Conservation (phyloP, 1,140 invertebrate species). For the Pectinophora gossypiella region DNA sequence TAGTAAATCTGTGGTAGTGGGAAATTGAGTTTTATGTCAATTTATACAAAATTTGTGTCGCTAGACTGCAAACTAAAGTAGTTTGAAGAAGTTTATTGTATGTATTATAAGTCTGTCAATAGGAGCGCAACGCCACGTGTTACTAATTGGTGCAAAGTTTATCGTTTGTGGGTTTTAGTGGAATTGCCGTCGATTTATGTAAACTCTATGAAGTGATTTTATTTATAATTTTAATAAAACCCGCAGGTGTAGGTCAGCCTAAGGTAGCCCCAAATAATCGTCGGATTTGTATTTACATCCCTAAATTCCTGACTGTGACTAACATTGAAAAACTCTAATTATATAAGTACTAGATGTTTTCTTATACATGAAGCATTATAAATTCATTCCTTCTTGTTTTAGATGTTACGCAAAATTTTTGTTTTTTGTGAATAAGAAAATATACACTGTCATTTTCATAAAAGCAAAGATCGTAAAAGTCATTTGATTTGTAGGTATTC, state of each 20-base stretch:
- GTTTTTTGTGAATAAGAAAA: constrained; percentile 10
- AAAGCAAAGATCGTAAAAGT: constrained; percentile 2
- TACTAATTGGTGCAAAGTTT: too few relatives aligned
- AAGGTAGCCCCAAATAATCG: neutral
- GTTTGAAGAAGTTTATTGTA: too few relatives aligned
- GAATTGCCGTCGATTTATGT: too few relatives aligned
- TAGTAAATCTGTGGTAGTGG: neutral
- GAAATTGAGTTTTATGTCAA: neutral
- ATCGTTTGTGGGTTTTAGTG: too few relatives aligned
- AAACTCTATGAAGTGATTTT: too few relatives aligned
- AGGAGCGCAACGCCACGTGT: too few relatives aligned
- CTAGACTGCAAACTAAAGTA: too few relatives aligned
- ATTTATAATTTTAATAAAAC: too few relatives aligned
- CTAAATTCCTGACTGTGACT: constrained; percentile 5
- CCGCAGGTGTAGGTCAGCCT: neutral
- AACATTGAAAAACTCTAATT: neutral
- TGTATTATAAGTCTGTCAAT: too few relatives aligned
- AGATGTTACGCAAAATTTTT: constrained; percentile 38
- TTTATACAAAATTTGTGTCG: too few relatives aligned
- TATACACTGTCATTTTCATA: constrained; percentile 11
- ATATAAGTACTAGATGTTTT: constrained; percentile 27
- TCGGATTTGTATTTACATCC: constrained; percentile 1
- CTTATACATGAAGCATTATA: constrained; percentile 39
- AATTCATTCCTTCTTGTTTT: constrained; percentile 67
- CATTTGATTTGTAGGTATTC: constrained; percentile 9